Conservation (phyloP, 2,113 vertebrate genomes). For the Centropristis striata region DNA sequence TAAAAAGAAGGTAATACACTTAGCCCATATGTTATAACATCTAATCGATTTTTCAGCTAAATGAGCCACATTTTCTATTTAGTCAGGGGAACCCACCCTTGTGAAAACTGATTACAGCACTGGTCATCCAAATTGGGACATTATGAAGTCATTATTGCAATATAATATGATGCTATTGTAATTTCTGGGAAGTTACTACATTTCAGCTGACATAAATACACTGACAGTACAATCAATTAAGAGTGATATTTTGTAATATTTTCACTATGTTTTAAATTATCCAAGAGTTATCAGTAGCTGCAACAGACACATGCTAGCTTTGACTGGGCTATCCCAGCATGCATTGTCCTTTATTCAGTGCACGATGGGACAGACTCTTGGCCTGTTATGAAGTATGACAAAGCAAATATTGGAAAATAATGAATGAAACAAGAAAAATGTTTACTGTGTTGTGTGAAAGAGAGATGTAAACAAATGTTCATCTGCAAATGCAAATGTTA, state of each 20-base stretch:
- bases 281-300: neutral
- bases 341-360: neutral
- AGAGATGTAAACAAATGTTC: too few species aligned
- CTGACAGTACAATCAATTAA: constrained; percentile 28
- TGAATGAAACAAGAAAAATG: neutral
- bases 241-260: constrained; percentile 5
- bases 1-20: constrained; percentile 89
- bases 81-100: constrained; percentile 13
- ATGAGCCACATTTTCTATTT: constrained; percentile 14
- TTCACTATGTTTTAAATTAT: neutral
- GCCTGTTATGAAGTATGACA: neutral
- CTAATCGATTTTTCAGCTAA: constrained; percentile 22
- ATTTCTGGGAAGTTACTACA: constrained; percentile 35
- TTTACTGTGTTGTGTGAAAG: neutral
- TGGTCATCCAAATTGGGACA: constrained; percentile 9
- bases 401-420: neutral
- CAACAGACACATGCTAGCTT: neutral
- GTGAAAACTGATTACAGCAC: constrained; percentile 38
- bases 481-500: too few species aligned
- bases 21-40: neutral
- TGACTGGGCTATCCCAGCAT: neutral
- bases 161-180: constrained; percentile 29
- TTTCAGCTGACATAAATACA: constrained; percentile 2
- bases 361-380: neutral
- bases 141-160: constrained; percentile 29